These are phyloP conservation scores for Blastobasis adustella DNA, from an alignment of 2,888 invertebrate species.

Conservation along the genomic window DNA sequence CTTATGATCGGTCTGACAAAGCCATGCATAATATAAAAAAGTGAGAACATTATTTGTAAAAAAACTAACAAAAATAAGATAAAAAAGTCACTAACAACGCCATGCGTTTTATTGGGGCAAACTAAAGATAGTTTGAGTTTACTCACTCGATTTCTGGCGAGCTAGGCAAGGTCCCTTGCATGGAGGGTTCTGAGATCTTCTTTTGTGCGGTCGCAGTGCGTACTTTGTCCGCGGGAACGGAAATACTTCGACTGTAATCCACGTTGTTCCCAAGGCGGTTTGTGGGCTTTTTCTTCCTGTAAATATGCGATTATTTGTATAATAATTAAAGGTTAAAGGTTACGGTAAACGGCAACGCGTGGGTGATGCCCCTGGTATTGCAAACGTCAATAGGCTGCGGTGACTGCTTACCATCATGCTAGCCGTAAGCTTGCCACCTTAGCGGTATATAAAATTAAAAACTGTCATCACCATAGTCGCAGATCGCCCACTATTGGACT, in stretches of 20 bases:
- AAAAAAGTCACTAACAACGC: neutral
- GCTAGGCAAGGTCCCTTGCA: slow-evolving; percentile 76
- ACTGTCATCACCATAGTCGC: too few relatives aligned
- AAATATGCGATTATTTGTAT: neutral
- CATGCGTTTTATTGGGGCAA: slow-evolving; percentile 1
- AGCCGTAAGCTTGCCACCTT: too few relatives aligned
- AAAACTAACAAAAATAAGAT: neutral
- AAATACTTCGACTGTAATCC: slow-evolving; percentile 90
- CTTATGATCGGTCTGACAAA: neutral
- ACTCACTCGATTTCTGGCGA: slow-evolving; percentile 83
- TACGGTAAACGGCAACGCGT: too few relatives aligned
- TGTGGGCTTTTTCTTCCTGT: slow-evolving; percentile 83
- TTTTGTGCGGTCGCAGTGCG: slow-evolving; percentile 50
- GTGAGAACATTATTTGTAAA: neutral
- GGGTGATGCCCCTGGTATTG: too few relatives aligned
- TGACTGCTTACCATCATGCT: too few relatives aligned
- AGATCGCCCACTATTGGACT: too few relatives aligned
- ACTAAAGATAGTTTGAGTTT: neutral
- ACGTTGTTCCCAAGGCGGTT: slow-evolving; percentile 74
- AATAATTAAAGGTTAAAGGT: too few relatives aligned
- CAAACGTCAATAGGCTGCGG: too few relatives aligned
- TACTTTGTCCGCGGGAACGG: slow-evolving; percentile 88
- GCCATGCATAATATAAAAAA: slow-evolving; percentile 5
- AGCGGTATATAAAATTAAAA: too few relatives aligned
- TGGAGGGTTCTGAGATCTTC: slow-evolving; percentile 71